These are phyloP conservation scores for Pinna nobilis DNA, from an alignment of 1,140 invertebrate species.

Conservation along the genomic window DNA sequence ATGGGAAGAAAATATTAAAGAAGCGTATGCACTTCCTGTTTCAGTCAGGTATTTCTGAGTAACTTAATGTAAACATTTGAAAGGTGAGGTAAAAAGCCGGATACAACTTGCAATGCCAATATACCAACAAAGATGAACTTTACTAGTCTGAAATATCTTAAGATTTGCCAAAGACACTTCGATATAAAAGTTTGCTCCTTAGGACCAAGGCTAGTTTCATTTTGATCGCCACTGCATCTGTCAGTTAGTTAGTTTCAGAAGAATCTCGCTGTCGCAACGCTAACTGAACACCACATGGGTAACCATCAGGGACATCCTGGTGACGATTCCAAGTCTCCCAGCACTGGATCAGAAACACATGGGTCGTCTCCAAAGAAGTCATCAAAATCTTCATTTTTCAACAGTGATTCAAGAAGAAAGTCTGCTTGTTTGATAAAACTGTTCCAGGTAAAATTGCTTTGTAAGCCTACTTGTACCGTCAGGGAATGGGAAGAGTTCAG, in stretches of 20 bases:
- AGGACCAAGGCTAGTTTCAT: background rate
- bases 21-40: background rate
- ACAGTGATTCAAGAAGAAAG: constrained; percentile 3
- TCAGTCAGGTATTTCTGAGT: background rate
- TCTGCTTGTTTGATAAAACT: constrained; percentile 51
- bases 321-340: background rate
- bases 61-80: too few species aligned
- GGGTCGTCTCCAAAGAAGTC: background rate
- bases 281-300: constrained; percentile 16
- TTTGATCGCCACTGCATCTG: background rate
- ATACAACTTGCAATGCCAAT: too few species aligned
- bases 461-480: too few species aligned
- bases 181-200: background rate
- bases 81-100: too few species aligned
- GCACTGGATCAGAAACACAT: background rate
- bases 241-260: background rate
- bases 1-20: background rate
- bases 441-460: constrained; percentile 61
- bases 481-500: too few species aligned
- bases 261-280: background rate
- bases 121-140: too few species aligned
- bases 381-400: background rate
- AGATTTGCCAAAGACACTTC: background rate
- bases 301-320: background rate
- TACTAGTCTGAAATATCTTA: background rate